phyloP scores from a whole-genome alignment of 2,113 vertebrate genomes.

The Python bivittatus region DNA sequence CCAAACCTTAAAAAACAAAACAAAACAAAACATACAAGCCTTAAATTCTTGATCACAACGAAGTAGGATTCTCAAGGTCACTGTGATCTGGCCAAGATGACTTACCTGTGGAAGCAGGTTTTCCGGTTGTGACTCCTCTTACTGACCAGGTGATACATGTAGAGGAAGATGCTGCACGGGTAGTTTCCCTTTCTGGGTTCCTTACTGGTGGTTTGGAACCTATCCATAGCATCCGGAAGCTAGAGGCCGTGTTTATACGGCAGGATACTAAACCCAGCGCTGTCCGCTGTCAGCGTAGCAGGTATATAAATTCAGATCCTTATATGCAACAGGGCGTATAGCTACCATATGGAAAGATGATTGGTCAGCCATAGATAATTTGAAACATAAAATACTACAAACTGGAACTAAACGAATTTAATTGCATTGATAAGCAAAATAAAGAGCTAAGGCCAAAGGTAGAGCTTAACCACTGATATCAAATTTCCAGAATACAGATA shows the following conservation, averaged over 20 bases:
- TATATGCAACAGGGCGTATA: not conserved
- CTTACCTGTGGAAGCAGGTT: not conserved
- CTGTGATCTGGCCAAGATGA: not conserved
- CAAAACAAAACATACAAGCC: constrained; percentile 1
- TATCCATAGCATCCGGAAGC: not conserved
- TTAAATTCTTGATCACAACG: constrained; percentile 4
- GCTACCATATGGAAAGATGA: not conserved
- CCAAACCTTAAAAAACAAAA: constrained; percentile 9
- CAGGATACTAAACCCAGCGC: not conserved
- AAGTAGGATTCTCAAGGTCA: constrained; percentile 9
- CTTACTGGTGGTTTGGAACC: not conserved
- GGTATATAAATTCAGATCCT: not conserved
- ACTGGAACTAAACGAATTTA: not conserved
- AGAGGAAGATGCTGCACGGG: not conserved
- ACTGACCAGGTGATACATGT: not conserved
- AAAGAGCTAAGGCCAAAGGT: not conserved
- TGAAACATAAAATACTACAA: not conserved
- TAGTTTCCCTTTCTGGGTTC: not conserved
- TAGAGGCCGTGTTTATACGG: not conserved
- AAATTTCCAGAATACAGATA: not conserved
- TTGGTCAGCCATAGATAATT: not conserved
- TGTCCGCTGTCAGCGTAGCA: not conserved
- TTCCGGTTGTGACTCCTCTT: not conserved
- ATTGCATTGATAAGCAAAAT: not conserved
- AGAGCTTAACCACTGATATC: not conserved